These are phyloP conservation scores for Elmis aenea DNA, from an alignment of 2,888 invertebrate genomes.

Conservation along the genomic window DNA sequence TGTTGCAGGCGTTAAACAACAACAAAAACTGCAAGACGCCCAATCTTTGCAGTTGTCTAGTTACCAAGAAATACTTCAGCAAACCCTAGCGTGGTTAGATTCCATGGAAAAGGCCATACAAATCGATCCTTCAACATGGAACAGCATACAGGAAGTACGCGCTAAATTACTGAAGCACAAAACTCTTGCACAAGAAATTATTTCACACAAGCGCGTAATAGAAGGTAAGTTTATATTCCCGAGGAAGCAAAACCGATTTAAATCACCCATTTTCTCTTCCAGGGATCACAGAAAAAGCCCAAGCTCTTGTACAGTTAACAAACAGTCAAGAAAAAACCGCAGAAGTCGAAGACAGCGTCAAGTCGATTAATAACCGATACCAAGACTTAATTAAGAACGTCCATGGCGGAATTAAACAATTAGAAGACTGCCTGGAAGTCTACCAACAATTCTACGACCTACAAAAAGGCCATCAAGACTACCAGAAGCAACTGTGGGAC, in stretches of 20 bases:
- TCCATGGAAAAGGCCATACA: conserved; percentile 74
- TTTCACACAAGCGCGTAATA: conserved; percentile 83
- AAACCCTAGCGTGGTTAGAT: conserved; percentile 81
- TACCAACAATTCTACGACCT: conserved; percentile 83
- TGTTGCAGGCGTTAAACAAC: conserved; percentile 66
- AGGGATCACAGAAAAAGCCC: conserved; percentile 81
- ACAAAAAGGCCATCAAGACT: conserved; percentile 82
- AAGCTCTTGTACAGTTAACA: conserved; percentile 59
- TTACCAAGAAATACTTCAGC: conserved; percentile 80
- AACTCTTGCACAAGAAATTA: conserved; percentile 82
- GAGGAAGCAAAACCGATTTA: no score
- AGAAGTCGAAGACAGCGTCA: conserved; percentile 65
- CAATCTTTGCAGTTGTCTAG: conserved; percentile 78
- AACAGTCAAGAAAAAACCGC: conserved; percentile 54
- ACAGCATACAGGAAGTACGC: conserved; percentile 78
- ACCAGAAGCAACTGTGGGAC: conserved; percentile 88
- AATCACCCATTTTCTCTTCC: conserved; percentile 10
- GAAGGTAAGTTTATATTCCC: conserved; percentile 62
- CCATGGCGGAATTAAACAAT: conserved; percentile 62
- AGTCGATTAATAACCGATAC: conserved; percentile 71
- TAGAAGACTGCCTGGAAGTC: conserved; percentile 72
- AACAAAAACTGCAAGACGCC: conserved; percentile 80
- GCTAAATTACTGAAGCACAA: conserved; percentile 81
- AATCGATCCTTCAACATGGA: conserved; percentile 66
- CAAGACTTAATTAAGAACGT: conserved; percentile 64